Evolutionary conservation across 2,113 vertebrate species (phyloP).

Genomic region (Dascyllus trimaculatus): DNA sequence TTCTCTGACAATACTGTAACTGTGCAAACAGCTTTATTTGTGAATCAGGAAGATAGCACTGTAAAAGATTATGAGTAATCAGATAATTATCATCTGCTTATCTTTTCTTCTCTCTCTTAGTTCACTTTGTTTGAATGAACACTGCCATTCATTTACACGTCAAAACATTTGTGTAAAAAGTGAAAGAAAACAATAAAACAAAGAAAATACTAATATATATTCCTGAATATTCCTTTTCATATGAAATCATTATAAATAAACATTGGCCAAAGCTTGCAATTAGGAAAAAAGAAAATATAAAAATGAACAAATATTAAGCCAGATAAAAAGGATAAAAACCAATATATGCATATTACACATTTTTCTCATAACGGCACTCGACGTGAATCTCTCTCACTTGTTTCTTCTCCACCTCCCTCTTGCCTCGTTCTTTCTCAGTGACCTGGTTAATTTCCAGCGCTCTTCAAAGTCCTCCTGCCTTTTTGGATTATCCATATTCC

Average conservation of each 20-base stretch:
- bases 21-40: neutral
- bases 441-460: slow-evolving; percentile 49
- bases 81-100: slow-evolving; percentile 36
- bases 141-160: no score
- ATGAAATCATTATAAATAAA: no score
- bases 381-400: slow-evolving; percentile 10
- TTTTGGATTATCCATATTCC: slow-evolving; percentile 64
- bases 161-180: no score
- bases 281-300: no score
- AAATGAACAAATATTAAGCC: neutral
- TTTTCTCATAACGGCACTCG: neutral
- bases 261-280: no score
- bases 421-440: slow-evolving; percentile 22
- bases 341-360: neutral
- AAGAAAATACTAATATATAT: no score
- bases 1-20: neutral
- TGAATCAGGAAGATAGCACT: slow-evolving; percentile 31
- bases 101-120: neutral
- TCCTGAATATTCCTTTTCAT: no score
- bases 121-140: neutral
- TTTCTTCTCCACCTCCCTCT: slow-evolving; percentile 17
- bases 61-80: slow-evolving; percentile 47
- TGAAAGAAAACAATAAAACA: no score
- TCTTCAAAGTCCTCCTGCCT: slow-evolving; percentile 44
- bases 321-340: neutral